Evolutionary conservation across 2,888 invertebrate species (phyloP), one percentile per base, ranked within the genome.

Genomic region (Petrolisthes cinctipes): DNA sequence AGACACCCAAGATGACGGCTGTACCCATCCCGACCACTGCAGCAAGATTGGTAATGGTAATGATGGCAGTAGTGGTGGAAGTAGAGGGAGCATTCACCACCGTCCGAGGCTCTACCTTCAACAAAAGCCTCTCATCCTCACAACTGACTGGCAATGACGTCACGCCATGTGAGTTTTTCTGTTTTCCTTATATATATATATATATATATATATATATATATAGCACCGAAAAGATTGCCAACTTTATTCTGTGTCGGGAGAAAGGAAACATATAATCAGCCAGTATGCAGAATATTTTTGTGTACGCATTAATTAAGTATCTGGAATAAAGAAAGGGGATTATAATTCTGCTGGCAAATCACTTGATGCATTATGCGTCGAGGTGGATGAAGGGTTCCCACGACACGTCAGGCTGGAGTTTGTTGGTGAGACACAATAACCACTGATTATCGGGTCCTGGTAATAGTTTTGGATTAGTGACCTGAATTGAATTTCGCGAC

Each of bases 271-370:
- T 37, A 37, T 37, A 37, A 37, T 37, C 37, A 37, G 37, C 37
- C 37, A 37, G 61, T 78, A 84, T 83, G 54, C 54, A 61, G 73
- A 73, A 56, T 82, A 54, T 86, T 54, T 56, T 54, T 82, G 53
- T 81, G 51, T 82, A 56, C 56, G 37, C 57, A 82, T 11, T 37
- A 37, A 82, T 11, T 37, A 37, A 37, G 37, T 37, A 0, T 37
- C 37, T 37, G 37, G 37, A 37, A 37, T 37, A 37, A 37, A 37
- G 78, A 87, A 83, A 83, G 54, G 2, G 0, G 37, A 37, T 37
- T 2, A 37, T 37, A 37, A 37, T 1, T 37, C 37, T 37, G 37
- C 37, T 37, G 37, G 2, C 37, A 37, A 37, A 37, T 37, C 37
- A 37, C 37, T 37, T 37, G 0, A 37, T 37, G 37, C 37, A 37